A percentile compares a stretch with the other conserved stretches of the same genome.
Conservation (phyloP, 2,888 invertebrate genomes). For the Dynastes hyllus region DNA sequence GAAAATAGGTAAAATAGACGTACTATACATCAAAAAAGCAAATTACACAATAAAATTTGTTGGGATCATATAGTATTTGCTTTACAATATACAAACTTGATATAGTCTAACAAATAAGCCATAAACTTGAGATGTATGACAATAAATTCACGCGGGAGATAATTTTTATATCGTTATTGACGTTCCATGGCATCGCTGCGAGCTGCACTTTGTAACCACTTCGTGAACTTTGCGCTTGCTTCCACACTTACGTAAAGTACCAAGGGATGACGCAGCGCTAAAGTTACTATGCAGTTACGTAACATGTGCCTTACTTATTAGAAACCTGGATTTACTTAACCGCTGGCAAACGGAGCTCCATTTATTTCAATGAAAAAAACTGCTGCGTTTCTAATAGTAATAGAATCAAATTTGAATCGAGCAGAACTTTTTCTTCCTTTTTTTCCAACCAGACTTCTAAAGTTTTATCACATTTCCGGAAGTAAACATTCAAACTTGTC, state of each 20-base stretch:
- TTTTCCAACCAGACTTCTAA: not conserved
- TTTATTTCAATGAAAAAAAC: not conserved
- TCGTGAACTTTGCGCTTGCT: not conserved
- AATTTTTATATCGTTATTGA: not conserved
- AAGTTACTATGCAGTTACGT: not conserved
- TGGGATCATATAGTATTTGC: too few relatives aligned
- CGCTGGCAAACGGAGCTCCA: too few relatives aligned
- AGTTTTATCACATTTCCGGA: conserved; percentile 26
- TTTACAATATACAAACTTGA: too few relatives aligned
- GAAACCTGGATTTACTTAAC: too few relatives aligned
- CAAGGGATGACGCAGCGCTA: not conserved
- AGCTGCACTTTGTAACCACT: conserved; percentile 9
- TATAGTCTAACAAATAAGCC: too few relatives aligned
- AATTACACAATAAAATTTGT: too few relatives aligned
- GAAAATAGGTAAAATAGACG: too few relatives aligned
- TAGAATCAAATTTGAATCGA: not conserved
- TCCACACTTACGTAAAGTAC: not conserved
- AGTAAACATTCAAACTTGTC: conserved; percentile 29
- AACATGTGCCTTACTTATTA: not conserved
- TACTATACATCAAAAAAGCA: too few relatives aligned
- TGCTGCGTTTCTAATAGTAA: not conserved
- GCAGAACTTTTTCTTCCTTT: conserved; percentile 2
- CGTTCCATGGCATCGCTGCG: not conserved
- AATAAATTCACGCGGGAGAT: not conserved
- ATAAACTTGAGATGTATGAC: not conserved